Conservation (phyloP, 2,888 invertebrate genomes). For the Ypsolopha scabrella region DNA sequence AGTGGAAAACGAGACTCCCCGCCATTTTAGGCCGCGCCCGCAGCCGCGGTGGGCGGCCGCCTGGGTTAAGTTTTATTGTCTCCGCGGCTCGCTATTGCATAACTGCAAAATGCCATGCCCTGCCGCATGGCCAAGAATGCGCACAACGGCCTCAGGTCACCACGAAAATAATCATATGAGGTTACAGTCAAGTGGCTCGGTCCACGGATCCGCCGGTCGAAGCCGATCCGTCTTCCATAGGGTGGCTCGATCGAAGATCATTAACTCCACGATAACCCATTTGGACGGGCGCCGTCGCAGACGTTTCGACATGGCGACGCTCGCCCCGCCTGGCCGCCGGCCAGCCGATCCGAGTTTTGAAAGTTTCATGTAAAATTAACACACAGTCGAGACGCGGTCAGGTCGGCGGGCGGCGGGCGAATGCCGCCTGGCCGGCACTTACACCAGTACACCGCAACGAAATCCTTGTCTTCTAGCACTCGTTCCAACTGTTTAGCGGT, state of each 20-base stretch:
- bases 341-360: slow-evolving; percentile 21
- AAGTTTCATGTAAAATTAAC: slow-evolving; percentile 30
- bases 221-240: slow-evolving; percentile 23
- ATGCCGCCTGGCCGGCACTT: slow-evolving; percentile 69
- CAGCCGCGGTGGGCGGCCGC: slow-evolving; percentile 37
- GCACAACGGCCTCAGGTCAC: slow-evolving; percentile 13
- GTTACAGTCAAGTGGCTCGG: slow-evolving; percentile 12
- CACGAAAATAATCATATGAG: slow-evolving; percentile 46
- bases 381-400: slow-evolving; percentile 18
- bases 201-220: slow-evolving; percentile 15
- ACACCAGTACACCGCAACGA: slow-evolving; percentile 97
- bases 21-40: slow-evolving; percentile 65
- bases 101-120: slow-evolving; percentile 34
- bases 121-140: slow-evolving; percentile 14
- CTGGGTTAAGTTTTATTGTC: slow-evolving; percentile 65
- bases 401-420: slow-evolving; percentile 27
- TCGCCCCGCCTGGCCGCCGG: slow-evolving; percentile 39
- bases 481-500: slow-evolving; percentile 92
- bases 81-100: slow-evolving; percentile 52
- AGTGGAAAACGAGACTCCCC: slow-evolving; percentile 58
- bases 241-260: slow-evolving; percentile 47
- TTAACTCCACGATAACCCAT: slow-evolving; percentile 58
- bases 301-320: slow-evolving; percentile 41
- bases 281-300: slow-evolving; percentile 51
- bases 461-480: slow-evolving; percentile 90